These are phyloP conservation scores for Varroa destructor DNA, from an alignment of 1,140 invertebrate genomes.

Conservation along the genomic window DNA sequence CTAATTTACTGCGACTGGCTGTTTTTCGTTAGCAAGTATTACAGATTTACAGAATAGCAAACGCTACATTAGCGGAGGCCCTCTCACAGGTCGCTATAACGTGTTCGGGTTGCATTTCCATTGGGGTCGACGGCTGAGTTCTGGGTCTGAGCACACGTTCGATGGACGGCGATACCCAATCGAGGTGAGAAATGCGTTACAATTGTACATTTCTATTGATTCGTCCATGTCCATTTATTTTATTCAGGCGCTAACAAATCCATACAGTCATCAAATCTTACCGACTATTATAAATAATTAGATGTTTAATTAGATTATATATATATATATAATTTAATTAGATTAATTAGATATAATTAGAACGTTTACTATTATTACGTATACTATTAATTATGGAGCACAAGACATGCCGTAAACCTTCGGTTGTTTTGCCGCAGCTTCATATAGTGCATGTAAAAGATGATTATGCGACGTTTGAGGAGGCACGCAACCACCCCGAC, in stretches of 20 bases:
- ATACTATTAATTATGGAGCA: too few species aligned
- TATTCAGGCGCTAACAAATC: not conserved
- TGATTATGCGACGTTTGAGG: conserved; percentile 45
- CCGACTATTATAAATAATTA: conserved; percentile 33
- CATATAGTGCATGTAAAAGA: conserved; percentile 57
- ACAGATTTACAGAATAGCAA: too few species aligned
- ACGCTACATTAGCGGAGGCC: conserved; percentile 39
- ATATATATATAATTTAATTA: too few species aligned
- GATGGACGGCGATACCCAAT: conserved; percentile 30
- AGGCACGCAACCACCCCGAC: conserved; percentile 47
- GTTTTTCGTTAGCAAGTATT: too few species aligned
- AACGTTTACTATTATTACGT: too few species aligned
- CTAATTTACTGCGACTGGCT: too few species aligned
- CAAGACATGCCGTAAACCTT: too few species aligned
- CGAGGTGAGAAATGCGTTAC: conserved; percentile 30
- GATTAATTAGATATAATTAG: too few species aligned
- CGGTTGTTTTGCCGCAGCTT: conserved; percentile 39
- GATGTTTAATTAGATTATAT: too few species aligned
- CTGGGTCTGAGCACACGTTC: conserved; percentile 40
- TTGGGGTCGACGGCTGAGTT: conserved; percentile 40
- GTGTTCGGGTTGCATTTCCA: conserved; percentile 44
- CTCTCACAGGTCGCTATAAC: conserved; percentile 42
- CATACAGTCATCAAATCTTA: conserved; percentile 12
- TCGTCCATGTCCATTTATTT: not conserved
- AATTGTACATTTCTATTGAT: not conserved